Base-by-base conservation (phyloP, 2,113 vertebrate species). In the Morphnarchus princeps region DNA sequence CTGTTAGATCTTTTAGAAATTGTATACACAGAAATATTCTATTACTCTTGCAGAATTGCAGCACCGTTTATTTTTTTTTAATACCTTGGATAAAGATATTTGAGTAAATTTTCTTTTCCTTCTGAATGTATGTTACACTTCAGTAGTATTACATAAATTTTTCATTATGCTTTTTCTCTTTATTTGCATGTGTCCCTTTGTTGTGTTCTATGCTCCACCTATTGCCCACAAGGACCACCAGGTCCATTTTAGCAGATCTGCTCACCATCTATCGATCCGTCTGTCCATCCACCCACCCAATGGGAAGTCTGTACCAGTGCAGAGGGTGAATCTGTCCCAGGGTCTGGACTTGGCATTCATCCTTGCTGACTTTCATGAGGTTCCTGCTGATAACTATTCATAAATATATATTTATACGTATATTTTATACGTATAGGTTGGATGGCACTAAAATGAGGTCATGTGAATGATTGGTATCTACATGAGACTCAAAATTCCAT, bases 381-480 rank as follows among this genome's bases (percentile, higher is more conserved):
- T 62, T 90, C 4, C 16, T 54, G 29, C 16, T 74, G 16, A 43
- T 70, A 73, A 40, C 6, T 73, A 7, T 54, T 61, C 9, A 36
- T 36, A 58, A 57, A 52, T 42, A 29, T 25, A 6, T 80, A 43
- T 42, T 65, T 86, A 13, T 28, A 28, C 3, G 3, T 50, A 6
- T 38, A 25, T 87, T 80, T 43, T 72, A 11, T 67, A 34, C 31
- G 4, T 65, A 9, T 36, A 49, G 31, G 16, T 86, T 85, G 12
- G 2, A 17, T 82, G 36, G 3, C 43, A 69, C 43, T 83, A 29
- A 76, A 52, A n/a, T 52, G 18, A 71, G 6, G 12, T 55, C 13
- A 47, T 0, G 0, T 61, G 18, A 65, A 14, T 69, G 29, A 36
- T 1, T 52, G 11, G 1, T 66, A 17, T 52, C 28, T 76, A n/a